phyloP scores from a whole-genome alignment of 2,113 vertebrate species.

The Pachyramphus minor region DNA sequence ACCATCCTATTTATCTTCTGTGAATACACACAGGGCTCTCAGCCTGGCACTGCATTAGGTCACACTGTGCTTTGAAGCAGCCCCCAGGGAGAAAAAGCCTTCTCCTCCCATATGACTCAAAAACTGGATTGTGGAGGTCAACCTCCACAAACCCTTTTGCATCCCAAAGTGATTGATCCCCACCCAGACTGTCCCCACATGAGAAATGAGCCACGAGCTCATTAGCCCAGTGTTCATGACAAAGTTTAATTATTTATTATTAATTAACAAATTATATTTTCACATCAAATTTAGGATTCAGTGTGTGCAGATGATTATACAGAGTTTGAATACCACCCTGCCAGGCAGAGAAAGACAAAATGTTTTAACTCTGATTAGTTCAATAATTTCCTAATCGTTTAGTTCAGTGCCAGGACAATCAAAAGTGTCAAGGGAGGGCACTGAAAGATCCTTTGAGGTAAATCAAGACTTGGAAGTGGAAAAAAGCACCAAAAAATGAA shows the following conservation, averaged over 20 bases:
- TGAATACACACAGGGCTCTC: not conserved
- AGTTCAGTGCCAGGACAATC: not conserved
- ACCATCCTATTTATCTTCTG: not conserved
- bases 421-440: not conserved
- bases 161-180: not conserved
- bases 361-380: not conserved
- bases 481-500: not conserved
- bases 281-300: not conserved
- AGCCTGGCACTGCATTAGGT: fast-evolving
- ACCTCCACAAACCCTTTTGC: not conserved
- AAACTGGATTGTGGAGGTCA: not conserved
- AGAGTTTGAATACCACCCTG: not conserved
- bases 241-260: too few species aligned
- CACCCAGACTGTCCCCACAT: not conserved
- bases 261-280: conserved; percentile 17
- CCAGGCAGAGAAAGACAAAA: not conserved
- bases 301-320: not conserved
- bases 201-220: not conserved
- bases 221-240: not conserved
- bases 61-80: not conserved
- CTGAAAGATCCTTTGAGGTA: not conserved
- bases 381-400: not conserved
- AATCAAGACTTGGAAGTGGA: not conserved
- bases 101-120: not conserved
- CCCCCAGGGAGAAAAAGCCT: not conserved